Evolutionary conservation across 2,888 invertebrate genomes (phyloP).

Genomic region (Drosophila pullipes): DNA sequence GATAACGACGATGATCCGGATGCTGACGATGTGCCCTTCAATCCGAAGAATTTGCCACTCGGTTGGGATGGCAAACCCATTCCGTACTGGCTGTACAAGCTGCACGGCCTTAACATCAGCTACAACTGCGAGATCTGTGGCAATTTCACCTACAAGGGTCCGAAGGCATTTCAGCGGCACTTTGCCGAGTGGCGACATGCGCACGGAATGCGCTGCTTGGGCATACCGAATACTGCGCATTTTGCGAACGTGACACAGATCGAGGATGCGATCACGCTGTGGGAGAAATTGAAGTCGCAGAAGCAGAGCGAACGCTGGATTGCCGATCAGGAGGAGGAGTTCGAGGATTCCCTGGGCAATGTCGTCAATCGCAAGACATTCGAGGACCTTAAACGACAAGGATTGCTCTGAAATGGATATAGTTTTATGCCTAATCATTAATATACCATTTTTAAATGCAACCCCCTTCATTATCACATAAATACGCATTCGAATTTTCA

Average conservation of each 20-base stretch:
- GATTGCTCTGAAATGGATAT: constrained; percentile 89
- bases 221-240: constrained; percentile 99
- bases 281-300: constrained; percentile 98
- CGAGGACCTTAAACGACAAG: constrained; percentile 99
- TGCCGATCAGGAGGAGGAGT: constrained; percentile 98
- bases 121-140: constrained; percentile 99
- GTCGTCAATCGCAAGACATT: constrained; percentile 99
- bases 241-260: constrained; percentile 99
- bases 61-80: constrained; percentile 99
- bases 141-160: constrained; percentile 98
- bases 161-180: constrained; percentile 99
- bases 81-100: constrained; percentile 99
- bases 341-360: constrained; percentile 99
- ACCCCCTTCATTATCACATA: background rate
- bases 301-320: constrained; percentile 98
- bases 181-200: constrained; percentile 97
- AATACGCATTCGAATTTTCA: background rate
- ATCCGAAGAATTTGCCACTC: constrained; percentile 99
- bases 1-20: constrained; percentile 93
- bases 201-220: constrained; percentile 98
- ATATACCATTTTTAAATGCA: constrained; percentile 10
- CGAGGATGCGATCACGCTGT: constrained; percentile 98
- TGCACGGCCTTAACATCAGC: constrained; percentile 99
- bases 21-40: constrained; percentile 98
- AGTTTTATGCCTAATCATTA: constrained; percentile 16